Evolutionary conservation across 1,140 invertebrate genomes (phyloP), one percentile per base, ranked within the genome.

Genomic region (Conus betulinus): DNA sequence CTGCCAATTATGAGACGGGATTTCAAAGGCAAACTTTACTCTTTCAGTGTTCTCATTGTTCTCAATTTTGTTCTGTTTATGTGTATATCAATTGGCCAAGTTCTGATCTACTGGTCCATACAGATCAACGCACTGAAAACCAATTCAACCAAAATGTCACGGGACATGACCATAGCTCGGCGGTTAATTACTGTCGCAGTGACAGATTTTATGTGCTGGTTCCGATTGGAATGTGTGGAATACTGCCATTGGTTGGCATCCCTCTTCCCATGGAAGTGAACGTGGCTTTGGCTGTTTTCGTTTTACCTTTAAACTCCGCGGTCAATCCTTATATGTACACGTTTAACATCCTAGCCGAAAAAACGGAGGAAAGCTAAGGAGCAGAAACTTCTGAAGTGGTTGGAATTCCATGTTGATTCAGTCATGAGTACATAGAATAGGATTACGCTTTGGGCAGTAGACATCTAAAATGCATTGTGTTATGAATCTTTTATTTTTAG

Each of bases 51-150:
- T 13, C 90, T 92, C 20, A 89, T 92, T 4, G 53, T 89, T n/a
- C 84, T 89, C 71, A 92, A 92, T 55, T 86, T 89, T 25, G 17
- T 89, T 2, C 84, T 89, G 5, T 92, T 92, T 82, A 13, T 81
- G 39, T 71, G 8, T 17, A 71, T 71, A 13, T 71, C 67, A 13
- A 17, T 23, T 23, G 67, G 67, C 23, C 67, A 81, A 23, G 79
- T 8, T 3, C 17, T 17, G 8, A 81, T 81, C 17, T 81, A 39
- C 27, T 81, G 79, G 79, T 81, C 79, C 3, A 55, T 81, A 39
- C 79, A 55, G 53, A 39, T 8, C 8, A 81, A 81, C 39, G 17
- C 67, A 5, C 23, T 71, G 20, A 23, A 71, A 23, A 20, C 17
- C 67, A 71, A 71, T 23, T 13, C 67, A 5, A 71, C 67, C 7